Conservation (phyloP, 1,140 invertebrate genomes). For the Gonatopus flavifemur region DNA sequence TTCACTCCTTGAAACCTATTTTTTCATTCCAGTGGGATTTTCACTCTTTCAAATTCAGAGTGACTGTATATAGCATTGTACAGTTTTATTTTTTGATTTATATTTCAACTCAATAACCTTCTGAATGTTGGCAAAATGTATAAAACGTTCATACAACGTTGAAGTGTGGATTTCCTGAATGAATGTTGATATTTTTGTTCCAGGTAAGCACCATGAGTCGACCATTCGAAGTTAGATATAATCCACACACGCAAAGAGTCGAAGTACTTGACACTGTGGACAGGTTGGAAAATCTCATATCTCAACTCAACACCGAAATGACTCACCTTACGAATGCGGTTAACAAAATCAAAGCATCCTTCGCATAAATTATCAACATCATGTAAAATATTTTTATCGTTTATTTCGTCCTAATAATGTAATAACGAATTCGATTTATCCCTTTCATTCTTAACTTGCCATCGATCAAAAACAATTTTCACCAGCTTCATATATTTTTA, state of each 20-base stretch:
- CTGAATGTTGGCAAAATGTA: too few species aligned
- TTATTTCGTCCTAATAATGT: too few species aligned
- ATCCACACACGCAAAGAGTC: slow-evolving; percentile 93
- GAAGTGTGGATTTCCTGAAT: background rate
- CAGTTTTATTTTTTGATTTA: background rate
- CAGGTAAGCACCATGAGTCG: slow-evolving; percentile 75
- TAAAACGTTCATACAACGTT: background rate
- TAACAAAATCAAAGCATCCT: slow-evolving; percentile 71
- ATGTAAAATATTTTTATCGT: too few species aligned
- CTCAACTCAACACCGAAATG: slow-evolving; percentile 81
- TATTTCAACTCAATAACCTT: background rate
- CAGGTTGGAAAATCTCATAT: slow-evolving; percentile 76
- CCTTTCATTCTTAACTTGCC: too few species aligned
- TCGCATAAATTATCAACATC: too few species aligned
- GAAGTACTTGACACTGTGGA: slow-evolving; percentile 89
- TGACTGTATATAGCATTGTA: too few species aligned
- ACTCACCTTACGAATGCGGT: slow-evolving; percentile 82
- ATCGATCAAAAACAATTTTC: too few species aligned
- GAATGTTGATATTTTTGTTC: background rate
- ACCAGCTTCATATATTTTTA: too few species aligned
- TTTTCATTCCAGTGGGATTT: too few species aligned
- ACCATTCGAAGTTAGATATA: slow-evolving; percentile 94
- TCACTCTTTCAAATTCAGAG: too few species aligned
- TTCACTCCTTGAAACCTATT: too few species aligned
- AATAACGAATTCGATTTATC: too few species aligned